Evolutionary conservation across 2,113 vertebrate genomes (phyloP), one percentile per base, ranked within the genome.

Genomic region (Sylvilagus bachmani): DNA sequence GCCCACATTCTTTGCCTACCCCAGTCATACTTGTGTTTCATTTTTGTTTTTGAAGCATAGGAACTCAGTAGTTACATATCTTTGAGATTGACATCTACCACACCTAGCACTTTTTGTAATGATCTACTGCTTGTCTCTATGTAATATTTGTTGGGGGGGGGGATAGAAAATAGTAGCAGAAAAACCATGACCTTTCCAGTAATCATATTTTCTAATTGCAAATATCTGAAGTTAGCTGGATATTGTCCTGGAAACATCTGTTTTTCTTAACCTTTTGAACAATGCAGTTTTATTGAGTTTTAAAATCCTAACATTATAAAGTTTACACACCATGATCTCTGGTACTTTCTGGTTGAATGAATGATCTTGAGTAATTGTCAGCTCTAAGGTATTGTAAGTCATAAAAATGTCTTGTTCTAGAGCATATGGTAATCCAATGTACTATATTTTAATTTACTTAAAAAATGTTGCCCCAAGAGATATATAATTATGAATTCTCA

Each of bases 291-390:
- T 31, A 36, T 6, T 75, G 80, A 86, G 38, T 91, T 83, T 94
- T 91, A 36, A 81, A 89, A 78, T n/a, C 38, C 89, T 29, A 75
- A 44, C 70, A 89, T 91, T 73, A 62, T 71, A 69, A 79, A 62
- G 12, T 73, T 69, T 22, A 14, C 71, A 31, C 2, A 75, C 31
- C 33, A 70, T 33, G 27, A 88, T 13, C 24, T 91, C 31, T 38
- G 36, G 22, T 73, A 9, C 75, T 89, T 33, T 91, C 24, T 64
- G 64, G 25, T 89, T n/a, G 79, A 84, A 66, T 82, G 53, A 95
- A 58, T 78, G 22, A 31, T 55, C 44, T 77, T 38, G 21, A 49
- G 11, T 53, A 95, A 55, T 19, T 64, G 10, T 38, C 16, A 83
- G 3, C 36, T 87, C 5, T 74, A 78, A 80, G 27, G 38, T 82